These are phyloP conservation scores for Pomatostomus ruficeps DNA, from an alignment of 2,113 vertebrate species.

Conservation along the genomic window DNA sequence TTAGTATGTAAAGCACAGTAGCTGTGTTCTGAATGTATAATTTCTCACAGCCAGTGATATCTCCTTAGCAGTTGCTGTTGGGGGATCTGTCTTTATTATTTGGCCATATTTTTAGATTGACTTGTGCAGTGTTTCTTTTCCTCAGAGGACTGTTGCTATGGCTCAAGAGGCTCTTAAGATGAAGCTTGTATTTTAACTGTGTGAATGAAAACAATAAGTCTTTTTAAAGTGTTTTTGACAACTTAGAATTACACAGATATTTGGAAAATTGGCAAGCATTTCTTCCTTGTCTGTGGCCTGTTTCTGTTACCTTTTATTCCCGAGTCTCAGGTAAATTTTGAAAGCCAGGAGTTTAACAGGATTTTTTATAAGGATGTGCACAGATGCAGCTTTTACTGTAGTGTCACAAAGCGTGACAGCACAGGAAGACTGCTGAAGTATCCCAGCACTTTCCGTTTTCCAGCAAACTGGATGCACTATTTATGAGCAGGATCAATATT, in stretches of 20 bases:
- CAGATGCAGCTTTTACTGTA: background rate
- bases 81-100: constrained; percentile 13
- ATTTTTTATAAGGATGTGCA: background rate
- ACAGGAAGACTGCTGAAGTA: constrained; percentile 32
- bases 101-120: constrained; percentile 30
- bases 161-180: constrained; percentile 44
- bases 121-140: constrained; percentile 6
- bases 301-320: background rate
- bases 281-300: background rate
- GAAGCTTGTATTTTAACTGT: constrained; percentile 34
- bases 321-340: background rate
- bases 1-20: background rate
- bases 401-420: background rate
- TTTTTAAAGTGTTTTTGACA: constrained; percentile 2
- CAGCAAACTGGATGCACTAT: constrained; percentile 52
- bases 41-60: background rate
- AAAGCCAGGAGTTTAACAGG: background rate
- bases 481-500: constrained; percentile 65
- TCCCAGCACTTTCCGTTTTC: constrained; percentile 26
- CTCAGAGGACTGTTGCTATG: constrained; percentile 40
- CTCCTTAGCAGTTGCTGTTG: background rate
- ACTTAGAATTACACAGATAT: background rate
- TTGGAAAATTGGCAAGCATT: background rate
- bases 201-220: constrained; percentile 46
- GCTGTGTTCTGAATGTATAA: background rate